Base-by-base conservation (phyloP, 2,797 vertebrate species). In the Lacerta bilineata region DNA sequence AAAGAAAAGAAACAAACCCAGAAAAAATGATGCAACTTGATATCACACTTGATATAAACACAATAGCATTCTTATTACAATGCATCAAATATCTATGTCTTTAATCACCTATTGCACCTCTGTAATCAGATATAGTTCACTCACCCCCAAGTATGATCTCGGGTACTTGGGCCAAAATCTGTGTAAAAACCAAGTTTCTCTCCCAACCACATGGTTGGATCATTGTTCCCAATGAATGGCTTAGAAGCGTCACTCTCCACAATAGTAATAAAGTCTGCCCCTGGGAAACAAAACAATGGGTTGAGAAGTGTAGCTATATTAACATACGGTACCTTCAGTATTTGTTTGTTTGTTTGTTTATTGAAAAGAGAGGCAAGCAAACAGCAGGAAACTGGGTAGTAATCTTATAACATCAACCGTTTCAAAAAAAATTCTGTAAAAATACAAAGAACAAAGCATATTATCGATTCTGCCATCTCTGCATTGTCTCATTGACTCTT, bases 101-200 rank as follows among this genome's bases (percentile, higher is more conserved):
- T 79, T 71, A 43, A 50, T 20, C 20, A 33, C 10, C 39, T 25
- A n/a, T 7, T 33, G 1, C 3, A 8, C 66, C 41, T 80, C n/a
- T 43, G 15, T 5, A 20, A 9, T 41, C 39, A 85, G 89, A 80
- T 59, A 5, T 66, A 36, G 94, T 96, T 96, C 91, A 97, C 96
- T 97, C 91, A 97, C 96, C 96, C 97, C 96, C 96, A 97, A 1
- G 96, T 97, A 93, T 97, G 97, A 93, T 97, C 97, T 91, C 96
- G 96, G 59, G 96, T 94, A 83, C 97, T 97, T 64, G 96, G 96
- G 80, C 97, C 96, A 93, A 97, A 97, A 91, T 97, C 96, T 5
- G 96, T 97, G 75, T 97, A 97, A 96, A 97, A 97, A 71, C 96
- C 96, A 88, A 97, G 4, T 80, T 90, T 95, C 94, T 97, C 96